These are phyloP conservation scores for Sebastes fasciatus DNA, from an alignment of 2,113 vertebrate species.

Conservation along the genomic window DNA sequence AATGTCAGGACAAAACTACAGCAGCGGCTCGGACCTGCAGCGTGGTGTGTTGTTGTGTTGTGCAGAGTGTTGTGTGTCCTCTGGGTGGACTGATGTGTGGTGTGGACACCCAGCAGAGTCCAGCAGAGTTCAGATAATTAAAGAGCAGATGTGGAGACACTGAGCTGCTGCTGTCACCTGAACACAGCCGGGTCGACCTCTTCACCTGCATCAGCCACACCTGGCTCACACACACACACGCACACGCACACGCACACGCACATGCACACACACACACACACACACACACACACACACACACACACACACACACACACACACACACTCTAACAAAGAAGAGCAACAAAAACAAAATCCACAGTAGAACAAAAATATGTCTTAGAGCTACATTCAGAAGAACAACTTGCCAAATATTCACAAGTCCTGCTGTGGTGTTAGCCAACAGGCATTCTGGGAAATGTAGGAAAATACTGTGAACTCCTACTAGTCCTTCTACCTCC, in stretches of 20 bases:
- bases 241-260: slow-evolving; percentile 1
- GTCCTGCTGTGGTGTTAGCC: background rate
- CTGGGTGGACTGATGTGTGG: slow-evolving; percentile 11
- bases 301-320: background rate
- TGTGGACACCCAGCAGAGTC: slow-evolving; percentile 28
- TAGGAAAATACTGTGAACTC: background rate
- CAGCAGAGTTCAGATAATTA: slow-evolving; percentile 56
- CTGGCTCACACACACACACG: background rate
- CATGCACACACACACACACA: slow-evolving; percentile 10
- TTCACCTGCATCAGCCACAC: background rate
- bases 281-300: slow-evolving; percentile 14
- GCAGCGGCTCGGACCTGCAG: background rate
- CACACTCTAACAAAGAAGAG: background rate
- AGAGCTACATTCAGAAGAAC: background rate
- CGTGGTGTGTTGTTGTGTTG: background rate
- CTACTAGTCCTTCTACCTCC: no score
- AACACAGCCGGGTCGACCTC: slow-evolving; percentile 27
- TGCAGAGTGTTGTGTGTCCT: slow-evolving; percentile 8
- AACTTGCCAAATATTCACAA: background rate
- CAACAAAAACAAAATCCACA: background rate
- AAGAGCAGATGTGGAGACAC: slow-evolving; percentile 58
- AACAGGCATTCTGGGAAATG: slow-evolving; percentile 18
- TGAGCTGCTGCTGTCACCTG: slow-evolving; percentile 40
- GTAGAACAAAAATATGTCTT: background rate
- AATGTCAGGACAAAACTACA: background rate